These are phyloP conservation scores for Neodiprion fabricii DNA, from an alignment of 1,140 invertebrate species.

Conservation along the genomic window DNA sequence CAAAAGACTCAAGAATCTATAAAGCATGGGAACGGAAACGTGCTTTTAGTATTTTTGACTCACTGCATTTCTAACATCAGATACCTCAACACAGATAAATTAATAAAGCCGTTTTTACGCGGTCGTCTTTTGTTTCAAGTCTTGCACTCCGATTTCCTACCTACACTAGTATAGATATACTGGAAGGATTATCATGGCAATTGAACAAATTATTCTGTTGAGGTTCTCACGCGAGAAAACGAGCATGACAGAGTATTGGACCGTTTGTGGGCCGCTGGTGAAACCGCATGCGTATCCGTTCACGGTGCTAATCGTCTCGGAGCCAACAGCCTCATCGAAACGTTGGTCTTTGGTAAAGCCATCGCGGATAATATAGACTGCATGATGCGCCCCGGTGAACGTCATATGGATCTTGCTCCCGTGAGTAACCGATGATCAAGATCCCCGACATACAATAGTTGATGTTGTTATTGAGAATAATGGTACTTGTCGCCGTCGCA, in stretches of 20 bases:
- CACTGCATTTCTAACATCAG: background rate
- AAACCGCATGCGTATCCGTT: slow-evolving; percentile 69
- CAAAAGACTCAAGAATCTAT: too few relatives aligned
- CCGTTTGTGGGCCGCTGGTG: slow-evolving; percentile 63
- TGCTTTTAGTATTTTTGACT: background rate
- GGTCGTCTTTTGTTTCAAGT: background rate
- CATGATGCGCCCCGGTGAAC: slow-evolving; percentile 71
- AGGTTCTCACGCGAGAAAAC: slow-evolving; percentile 63
- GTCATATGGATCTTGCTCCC: slow-evolving; percentile 63
- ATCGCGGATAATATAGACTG: slow-evolving; percentile 77
- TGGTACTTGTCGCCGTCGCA: too few relatives aligned
- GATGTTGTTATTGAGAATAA: too few relatives aligned
- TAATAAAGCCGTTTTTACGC: background rate
- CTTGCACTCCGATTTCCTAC: background rate
- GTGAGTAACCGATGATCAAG: slow-evolving; percentile 51
- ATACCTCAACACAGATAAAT: background rate
- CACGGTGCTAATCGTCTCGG: slow-evolving; percentile 88
- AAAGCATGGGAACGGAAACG: too few relatives aligned
- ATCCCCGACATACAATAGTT: background rate
- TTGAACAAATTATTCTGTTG: background rate
- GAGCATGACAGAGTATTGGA: slow-evolving; percentile 65
- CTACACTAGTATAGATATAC: background rate
- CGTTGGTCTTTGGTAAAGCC: slow-evolving; percentile 85
- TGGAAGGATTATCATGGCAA: background rate
- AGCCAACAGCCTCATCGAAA: slow-evolving; percentile 84